Base-by-base conservation (phyloP, 2,797 vertebrate species). In the Geotrypetes seraphini region DNA sequence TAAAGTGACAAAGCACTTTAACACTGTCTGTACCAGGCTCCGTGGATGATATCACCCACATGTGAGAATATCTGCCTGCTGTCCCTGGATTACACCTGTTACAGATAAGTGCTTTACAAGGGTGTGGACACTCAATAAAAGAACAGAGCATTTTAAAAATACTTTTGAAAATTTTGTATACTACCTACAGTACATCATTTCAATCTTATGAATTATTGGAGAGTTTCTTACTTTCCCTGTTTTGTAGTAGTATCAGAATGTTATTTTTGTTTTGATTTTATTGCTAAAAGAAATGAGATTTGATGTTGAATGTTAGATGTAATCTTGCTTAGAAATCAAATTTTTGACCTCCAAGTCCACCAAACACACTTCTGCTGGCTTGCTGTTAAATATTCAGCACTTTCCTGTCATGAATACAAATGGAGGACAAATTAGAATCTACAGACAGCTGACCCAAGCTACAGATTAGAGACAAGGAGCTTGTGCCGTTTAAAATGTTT, bases 381-480 rank as follows among this genome's bases (percentile, higher is more conserved):
- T 74, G 85, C 88, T 92, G 83, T 88, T 91, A 80, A 91, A 92
- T 95, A 94, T 94, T 89, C 91, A 92, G 88, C 81, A 66, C 78
- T 78, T 79, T 72, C 78, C 84, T 82, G 76, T 90, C 90, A 92
- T 96, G 91, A 96, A 96, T 96, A 95, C 89, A 90, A 91, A 96
- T 94, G 57, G 75, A 65, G 78, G 85, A 77, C 90, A 97, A 96
- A 97, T 95, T 89, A 92, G 86, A 94, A 89, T 84, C 85, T 92
- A 89, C 89, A 95, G 84, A 90, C 88, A 86, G 81, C 84, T 92
- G 92, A 96, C 92, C 90, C 79, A 70, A 79, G 75, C 73, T 86
- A 84, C 83, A 86, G 83, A 90, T 88, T 86, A 84, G 60, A 70
- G 85, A 66, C 81, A 79, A 64, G 71, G 66, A 73, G 69, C 76